phyloP scores from a whole-genome alignment of 1,140 invertebrate species.

The Ceratina australensis region DNA sequence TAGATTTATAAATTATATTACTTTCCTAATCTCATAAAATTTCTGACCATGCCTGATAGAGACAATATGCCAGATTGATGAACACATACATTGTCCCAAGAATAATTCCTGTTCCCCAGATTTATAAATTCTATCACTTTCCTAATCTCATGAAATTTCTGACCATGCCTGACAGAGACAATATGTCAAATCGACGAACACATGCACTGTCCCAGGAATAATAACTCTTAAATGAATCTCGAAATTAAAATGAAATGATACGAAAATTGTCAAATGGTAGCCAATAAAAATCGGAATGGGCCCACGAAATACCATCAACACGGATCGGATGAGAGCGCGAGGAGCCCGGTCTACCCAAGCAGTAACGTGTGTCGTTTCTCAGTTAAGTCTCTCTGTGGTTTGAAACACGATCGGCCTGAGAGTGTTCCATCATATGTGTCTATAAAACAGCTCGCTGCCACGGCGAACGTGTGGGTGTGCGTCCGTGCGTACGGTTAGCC shows the following conservation, averaged over 20 bases:
- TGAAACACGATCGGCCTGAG: slow-evolving; percentile 80
- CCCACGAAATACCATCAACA: slow-evolving; percentile 1
- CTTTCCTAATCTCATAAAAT: too few relatives aligned
- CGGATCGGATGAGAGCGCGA: neutral
- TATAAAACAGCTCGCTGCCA: slow-evolving; percentile 72
- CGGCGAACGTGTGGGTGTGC: slow-evolving; percentile 48
- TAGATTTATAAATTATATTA: too few relatives aligned
- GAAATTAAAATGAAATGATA: too few relatives aligned
- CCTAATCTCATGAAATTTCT: too few relatives aligned
- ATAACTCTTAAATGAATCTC: too few relatives aligned
- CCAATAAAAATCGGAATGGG: slow-evolving; percentile 47
- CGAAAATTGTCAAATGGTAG: slow-evolving; percentile 20
- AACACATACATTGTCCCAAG: too few relatives aligned
- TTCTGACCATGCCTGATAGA: neutral
- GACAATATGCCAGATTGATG: too few relatives aligned
- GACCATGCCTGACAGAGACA: too few relatives aligned
- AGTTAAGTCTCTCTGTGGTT: slow-evolving; percentile 78
- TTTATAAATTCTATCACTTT: too few relatives aligned
- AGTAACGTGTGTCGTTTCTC: slow-evolving; percentile 70
- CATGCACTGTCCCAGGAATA: too few relatives aligned
- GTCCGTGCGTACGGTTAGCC: slow-evolving; percentile 49
- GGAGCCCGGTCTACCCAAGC: slow-evolving; percentile 22
- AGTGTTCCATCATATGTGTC: slow-evolving; percentile 79
- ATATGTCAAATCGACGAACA: too few relatives aligned
- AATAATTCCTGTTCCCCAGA: too few relatives aligned